Evolutionary conservation across 2,113 vertebrate genomes (phyloP), one percentile per base, ranked within the genome.

Genomic region (Microcebus griseorufus): DNA sequence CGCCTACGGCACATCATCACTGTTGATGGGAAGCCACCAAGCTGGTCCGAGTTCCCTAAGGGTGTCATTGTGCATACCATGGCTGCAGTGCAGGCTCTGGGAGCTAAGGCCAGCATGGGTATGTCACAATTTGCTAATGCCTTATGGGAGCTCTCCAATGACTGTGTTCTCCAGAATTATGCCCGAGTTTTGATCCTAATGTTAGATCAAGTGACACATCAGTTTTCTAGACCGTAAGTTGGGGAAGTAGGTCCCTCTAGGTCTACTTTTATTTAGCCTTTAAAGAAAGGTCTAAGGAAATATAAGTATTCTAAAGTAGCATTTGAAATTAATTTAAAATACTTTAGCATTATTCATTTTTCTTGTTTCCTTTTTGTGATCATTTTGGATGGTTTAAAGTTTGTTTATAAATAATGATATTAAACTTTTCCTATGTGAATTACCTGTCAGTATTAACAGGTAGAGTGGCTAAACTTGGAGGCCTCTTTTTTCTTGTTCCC

Each of bases 1-100:
- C 98, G 98, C 12, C 98, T 99, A 92, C 98, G 98, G 29, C 99
- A 99, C 3, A 99, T 99, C 95, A 99, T 99, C 20, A 99, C 99
- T 0, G 99, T 99, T 83, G 99, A 99, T 58, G 98, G 99, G 82
- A 99, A 99, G 51, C 98, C 99, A 2, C 98, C 98, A 0, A 96
- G 97, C 0, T 99, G 99, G 99, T 91, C 99, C 0, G 98, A 99
- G 58, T 99, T 99, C 90, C 99, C 99, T 64, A 98, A 98, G 93
- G 99, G 99, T 25, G 98, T 99, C 98, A 99, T 98, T 14, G 98
- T 99, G 70, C 99, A 99, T 98, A 99, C 99, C 0, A 99, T 99
- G 99, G 98, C 98, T 3, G 98, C 99, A 0, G 99, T 99, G 83
- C 99, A 99, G 98, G 99, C 98, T 27, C 98, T 99, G 96, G 99